Percentiles rank a stretch among this genome's conserved stretches.
These are phyloP conservation scores for Spinibarbus caldwelli DNA, from an alignment of 2,797 vertebrate species.

Conservation along the genomic window DNA sequence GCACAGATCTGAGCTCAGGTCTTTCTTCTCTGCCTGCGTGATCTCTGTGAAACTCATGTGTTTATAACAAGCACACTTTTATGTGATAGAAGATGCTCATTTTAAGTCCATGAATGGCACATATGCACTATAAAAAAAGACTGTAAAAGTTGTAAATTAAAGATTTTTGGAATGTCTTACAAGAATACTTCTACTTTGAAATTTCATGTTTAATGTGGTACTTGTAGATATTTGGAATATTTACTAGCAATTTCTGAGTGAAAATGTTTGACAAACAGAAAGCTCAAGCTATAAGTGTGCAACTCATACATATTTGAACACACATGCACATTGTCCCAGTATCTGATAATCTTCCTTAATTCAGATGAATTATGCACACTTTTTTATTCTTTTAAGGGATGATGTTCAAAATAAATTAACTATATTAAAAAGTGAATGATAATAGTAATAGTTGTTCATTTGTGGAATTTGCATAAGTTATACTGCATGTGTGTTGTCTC, in stretches of 20 bases:
- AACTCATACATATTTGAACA: neutral
- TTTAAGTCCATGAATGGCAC: neutral
- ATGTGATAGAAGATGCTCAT: neutral
- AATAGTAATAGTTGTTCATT: neutral
- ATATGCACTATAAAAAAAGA: too few relatives aligned
- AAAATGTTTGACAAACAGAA: neutral
- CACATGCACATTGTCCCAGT: neutral
- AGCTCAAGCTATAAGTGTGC: neutral
- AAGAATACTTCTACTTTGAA: too few relatives aligned
- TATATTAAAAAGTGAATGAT: neutral
- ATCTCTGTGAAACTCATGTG: too few relatives aligned
- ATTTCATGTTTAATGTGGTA: neutral
- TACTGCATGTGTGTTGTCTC: neutral
- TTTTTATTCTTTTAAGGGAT: neutral
- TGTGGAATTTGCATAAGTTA: neutral
- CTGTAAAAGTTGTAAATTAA: too few relatives aligned
- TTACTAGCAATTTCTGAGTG: neutral
- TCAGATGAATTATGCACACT: neutral
- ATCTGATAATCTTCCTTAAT: neutral
- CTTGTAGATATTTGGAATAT: neutral
- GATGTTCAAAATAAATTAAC: neutral
- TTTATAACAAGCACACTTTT: neutral
- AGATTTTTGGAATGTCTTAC: too few relatives aligned
- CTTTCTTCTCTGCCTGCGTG: neutral
- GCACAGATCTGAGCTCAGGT: constrained; percentile 11